phyloP scores from a whole-genome alignment of 2,113 vertebrate species.

The Marmota monax region DNA sequence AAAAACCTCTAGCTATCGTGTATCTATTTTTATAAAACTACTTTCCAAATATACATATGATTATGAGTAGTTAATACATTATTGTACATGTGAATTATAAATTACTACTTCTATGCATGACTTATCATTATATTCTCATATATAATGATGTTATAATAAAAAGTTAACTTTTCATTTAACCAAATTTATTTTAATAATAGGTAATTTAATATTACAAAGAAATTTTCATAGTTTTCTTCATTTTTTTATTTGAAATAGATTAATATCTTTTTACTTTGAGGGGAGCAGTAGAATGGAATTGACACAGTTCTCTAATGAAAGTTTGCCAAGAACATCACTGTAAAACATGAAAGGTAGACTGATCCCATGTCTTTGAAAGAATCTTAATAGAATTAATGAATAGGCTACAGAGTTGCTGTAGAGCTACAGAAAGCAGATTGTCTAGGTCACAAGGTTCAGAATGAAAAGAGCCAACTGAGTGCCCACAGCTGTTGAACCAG shows the following conservation, averaged over 20 bases:
- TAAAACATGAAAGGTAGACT: background rate
- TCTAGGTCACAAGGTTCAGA: background rate
- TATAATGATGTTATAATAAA: background rate
- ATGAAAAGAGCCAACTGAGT: background rate
- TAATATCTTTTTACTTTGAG: background rate
- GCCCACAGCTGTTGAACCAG: background rate
- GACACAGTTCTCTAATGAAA: background rate
- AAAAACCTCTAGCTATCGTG: background rate
- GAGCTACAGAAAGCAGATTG: background rate
- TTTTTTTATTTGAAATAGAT: conserved; percentile 36
- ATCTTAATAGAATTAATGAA: background rate
- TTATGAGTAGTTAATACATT: background rate
- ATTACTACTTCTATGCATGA: background rate
- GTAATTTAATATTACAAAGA: background rate
- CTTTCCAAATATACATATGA: conserved; percentile 12
- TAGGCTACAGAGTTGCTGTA: background rate
- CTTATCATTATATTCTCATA: background rate
- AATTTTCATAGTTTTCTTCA: conserved; percentile 7
- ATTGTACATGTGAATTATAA: background rate
- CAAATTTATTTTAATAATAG: background rate
- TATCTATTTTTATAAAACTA: background rate
- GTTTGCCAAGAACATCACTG: background rate
- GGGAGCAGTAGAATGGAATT: background rate
- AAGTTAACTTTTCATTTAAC: conserved; percentile 44
- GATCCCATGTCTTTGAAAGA: background rate